Evolutionary conservation across 2,888 invertebrate species (phyloP).

Genomic region (Latrodectus hesperus): DNA sequence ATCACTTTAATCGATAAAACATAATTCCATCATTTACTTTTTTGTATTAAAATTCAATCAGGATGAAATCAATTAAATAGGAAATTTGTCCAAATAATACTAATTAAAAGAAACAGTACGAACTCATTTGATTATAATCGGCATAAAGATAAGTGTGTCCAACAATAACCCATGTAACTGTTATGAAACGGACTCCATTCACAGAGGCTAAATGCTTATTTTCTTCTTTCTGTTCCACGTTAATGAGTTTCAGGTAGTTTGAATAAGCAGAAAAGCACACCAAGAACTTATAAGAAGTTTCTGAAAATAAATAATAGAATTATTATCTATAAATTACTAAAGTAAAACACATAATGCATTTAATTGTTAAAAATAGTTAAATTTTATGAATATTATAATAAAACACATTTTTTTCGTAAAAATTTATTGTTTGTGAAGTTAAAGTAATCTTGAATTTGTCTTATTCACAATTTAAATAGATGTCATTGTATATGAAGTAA

Average conservation of each 20-base stretch:
- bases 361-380: no score
- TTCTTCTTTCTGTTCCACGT: slow-evolving; percentile 46
- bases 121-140: slow-evolving; percentile 70
- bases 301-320: slow-evolving; percentile 1
- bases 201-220: slow-evolving; percentile 62
- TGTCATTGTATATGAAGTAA: no score
- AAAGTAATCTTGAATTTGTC: no score
- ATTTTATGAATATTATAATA: no score
- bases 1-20: no score
- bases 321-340: background rate
- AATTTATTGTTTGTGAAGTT: no score
- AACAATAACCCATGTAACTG: slow-evolving; percentile 71
- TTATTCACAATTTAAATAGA: no score
- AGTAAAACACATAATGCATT: no score
- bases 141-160: slow-evolving; percentile 71
- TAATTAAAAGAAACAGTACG: slow-evolving; percentile 4
- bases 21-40: background rate
- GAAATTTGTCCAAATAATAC: background rate
- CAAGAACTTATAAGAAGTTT: slow-evolving; percentile 21
- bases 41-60: background rate
- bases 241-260: slow-evolving; percentile 70
- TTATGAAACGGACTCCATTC: slow-evolving; percentile 71
- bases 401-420: no score
- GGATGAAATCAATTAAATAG: background rate
- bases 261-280: slow-evolving; percentile 69